phyloP scores from a whole-genome alignment of 2,888 invertebrate genomes.

The Oscheius myriophilus region DNA sequence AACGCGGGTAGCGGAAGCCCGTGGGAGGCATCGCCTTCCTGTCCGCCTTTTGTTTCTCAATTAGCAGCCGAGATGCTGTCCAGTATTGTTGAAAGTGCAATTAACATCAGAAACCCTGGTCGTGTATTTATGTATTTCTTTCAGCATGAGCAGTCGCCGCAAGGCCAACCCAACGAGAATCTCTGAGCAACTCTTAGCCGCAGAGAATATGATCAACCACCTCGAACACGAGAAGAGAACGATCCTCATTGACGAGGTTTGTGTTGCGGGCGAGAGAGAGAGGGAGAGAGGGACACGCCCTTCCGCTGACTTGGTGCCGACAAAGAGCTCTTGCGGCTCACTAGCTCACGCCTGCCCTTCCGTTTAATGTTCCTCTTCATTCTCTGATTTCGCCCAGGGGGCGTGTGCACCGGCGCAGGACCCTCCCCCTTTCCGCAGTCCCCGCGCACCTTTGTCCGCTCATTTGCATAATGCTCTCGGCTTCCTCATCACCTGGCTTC shows the following conservation, averaged over 20 bases:
- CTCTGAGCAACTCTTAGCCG: constrained; percentile 22
- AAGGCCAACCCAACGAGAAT: constrained; percentile 62
- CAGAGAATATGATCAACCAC: constrained; percentile 19
- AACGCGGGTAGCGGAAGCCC: constrained; percentile 4
- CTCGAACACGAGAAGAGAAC: constrained; percentile 22
- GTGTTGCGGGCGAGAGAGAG: neutral
- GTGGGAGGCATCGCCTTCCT: constrained; percentile 11
- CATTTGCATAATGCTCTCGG: constrained; percentile 9
- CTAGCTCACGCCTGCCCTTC: constrained; percentile 5
- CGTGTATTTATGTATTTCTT: constrained; percentile 32
- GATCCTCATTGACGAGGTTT: constrained; percentile 25
- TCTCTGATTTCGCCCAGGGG: constrained; percentile 25
- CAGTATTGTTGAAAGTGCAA: constrained; percentile 29
- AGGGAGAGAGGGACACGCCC: constrained; percentile 8
- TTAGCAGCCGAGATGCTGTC: constrained; percentile 9
- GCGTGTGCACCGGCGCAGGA: constrained; percentile 26
- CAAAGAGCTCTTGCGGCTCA: neutral
- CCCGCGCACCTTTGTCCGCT: constrained; percentile 23
- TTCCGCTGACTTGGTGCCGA: neutral
- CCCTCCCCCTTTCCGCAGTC: constrained; percentile 4
- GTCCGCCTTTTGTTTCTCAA: neutral
- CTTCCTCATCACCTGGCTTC: neutral
- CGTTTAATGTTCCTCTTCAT: constrained; percentile 13
- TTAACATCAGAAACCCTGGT: constrained; percentile 12
- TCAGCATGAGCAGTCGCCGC: constrained; percentile 67